Base-by-base conservation (phyloP, 2,113 vertebrate genomes). In the Albula goreensis region DNA sequence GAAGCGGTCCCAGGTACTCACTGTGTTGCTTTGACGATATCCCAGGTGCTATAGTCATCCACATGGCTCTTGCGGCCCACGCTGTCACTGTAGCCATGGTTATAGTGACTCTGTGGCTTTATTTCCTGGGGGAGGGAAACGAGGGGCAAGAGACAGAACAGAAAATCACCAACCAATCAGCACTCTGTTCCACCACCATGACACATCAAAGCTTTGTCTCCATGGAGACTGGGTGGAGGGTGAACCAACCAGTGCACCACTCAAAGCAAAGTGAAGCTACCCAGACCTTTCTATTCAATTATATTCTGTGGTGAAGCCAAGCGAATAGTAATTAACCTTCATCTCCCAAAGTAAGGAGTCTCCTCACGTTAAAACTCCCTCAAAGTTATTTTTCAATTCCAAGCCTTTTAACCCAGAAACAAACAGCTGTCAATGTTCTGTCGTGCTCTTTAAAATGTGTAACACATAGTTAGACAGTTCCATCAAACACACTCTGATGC, bases 11-110 rank as follows among this genome's bases (percentile, higher is more conserved):
- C 56, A 51, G n/a, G 81, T 74, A 95, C 98, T 98, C 95, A 99
- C 98, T 99, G 98, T 87, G 98, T 99, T 87, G 98, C 98, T 96
- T 99, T 99, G 92, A 99, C 98, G 50, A 99, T 99, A 93, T 99
- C 98, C 98, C 98, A 99, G 82, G 98, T 99, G 93, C 98, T 99
- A 85, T 99, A 99, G 95, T 99, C 98, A 80, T 99, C 98, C 91
- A 97, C 96, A 84, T 99, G 98, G 91, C 96, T 97, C 89, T 99
- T 99, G 82, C 98, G 97, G 88, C 96, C 97, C 83, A 97, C 93
- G 50, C 93, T 96, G 91, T 99, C 98, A 81, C 93, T 98, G 91
- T 98, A 99, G 90, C 98, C 97, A 84, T 99, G 98, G 93, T 96
- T 99, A 91, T 97, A 99, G 93, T 99, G 98, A 91, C 96, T 97